A percentile compares a stretch with the other conserved stretches of the same genome.
phyloP scores from a whole-genome alignment of 1,140 invertebrate species.

The Parapsyche elsis region DNA sequence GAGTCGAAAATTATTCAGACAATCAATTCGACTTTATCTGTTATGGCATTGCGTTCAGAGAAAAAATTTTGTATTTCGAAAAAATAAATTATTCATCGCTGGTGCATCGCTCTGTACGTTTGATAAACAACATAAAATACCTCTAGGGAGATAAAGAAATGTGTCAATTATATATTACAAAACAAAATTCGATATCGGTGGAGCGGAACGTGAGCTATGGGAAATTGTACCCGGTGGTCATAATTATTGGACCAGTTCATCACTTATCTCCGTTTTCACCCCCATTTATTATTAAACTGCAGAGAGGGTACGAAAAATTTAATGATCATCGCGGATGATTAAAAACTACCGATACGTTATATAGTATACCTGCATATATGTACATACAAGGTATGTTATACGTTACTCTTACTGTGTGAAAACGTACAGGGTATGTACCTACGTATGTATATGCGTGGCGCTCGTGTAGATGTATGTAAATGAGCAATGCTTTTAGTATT shows the following conservation, averaged over 20 bases:
- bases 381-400: too few species aligned
- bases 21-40: too few species aligned
- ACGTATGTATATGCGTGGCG: too few species aligned
- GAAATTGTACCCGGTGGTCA: slow-evolving; percentile 56
- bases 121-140: slow-evolving; percentile 32
- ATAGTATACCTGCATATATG: background rate
- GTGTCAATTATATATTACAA: slow-evolving; percentile 52
- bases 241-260: slow-evolving; percentile 48
- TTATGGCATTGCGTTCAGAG: too few species aligned
- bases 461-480: too few species aligned
- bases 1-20: too few species aligned
- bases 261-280: slow-evolving; percentile 37
- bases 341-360: slow-evolving; percentile 13
- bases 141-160: slow-evolving; percentile 55
- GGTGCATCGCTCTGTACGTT: too few species aligned
- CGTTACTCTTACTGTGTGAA: too few species aligned
- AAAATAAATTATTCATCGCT: too few species aligned
- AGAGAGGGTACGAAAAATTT: slow-evolving; percentile 9
- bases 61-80: too few species aligned
- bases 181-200: slow-evolving; percentile 54
- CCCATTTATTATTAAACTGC: slow-evolving; percentile 13
- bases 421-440: too few species aligned
- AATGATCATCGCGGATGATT: slow-evolving; percentile 20
- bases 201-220: slow-evolving; percentile 52
- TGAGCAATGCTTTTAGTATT: too few species aligned